These are phyloP conservation scores for Drosophila stalkeri DNA, from an alignment of 2,888 invertebrate species.

Conservation along the genomic window DNA sequence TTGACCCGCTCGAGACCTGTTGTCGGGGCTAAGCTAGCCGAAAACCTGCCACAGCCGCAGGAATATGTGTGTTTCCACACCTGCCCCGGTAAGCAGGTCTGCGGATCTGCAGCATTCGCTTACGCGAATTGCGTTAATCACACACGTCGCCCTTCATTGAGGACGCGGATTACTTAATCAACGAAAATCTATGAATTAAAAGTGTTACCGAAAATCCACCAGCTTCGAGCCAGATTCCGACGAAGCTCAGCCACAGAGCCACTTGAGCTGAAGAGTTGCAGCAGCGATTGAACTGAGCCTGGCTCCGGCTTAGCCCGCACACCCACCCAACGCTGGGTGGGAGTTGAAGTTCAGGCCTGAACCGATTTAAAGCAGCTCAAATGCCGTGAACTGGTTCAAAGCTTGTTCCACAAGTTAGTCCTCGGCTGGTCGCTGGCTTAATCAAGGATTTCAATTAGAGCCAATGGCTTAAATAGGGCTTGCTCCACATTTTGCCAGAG, in stretches of 20 bases:
- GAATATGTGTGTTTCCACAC: slow-evolving; percentile 44
- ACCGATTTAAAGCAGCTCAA: slow-evolving; percentile 47
- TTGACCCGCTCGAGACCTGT: slow-evolving; percentile 17
- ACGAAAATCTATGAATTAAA: slow-evolving; percentile 77
- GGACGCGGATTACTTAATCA: slow-evolving; percentile 73
- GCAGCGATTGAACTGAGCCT: slow-evolving; percentile 3
- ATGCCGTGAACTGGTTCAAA: slow-evolving; percentile 21
- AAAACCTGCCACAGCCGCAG: slow-evolving; percentile 42
- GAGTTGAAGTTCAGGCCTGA: neutral
- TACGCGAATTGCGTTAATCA: slow-evolving; percentile 79
- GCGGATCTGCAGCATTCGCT: slow-evolving; percentile 43
- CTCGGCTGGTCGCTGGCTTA: slow-evolving; percentile 4
- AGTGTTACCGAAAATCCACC: slow-evolving; percentile 62
- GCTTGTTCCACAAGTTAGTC: slow-evolving; percentile 51
- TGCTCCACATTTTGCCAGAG: slow-evolving; percentile 24
- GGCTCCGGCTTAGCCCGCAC: slow-evolving; percentile 58
- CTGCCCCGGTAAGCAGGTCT: slow-evolving; percentile 37
- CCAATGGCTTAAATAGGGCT: slow-evolving; percentile 18
- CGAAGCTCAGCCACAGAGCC: slow-evolving; percentile 34
- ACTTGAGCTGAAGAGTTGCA: slow-evolving; percentile 50
- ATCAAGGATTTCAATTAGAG: slow-evolving; percentile 19
- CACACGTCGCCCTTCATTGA: slow-evolving; percentile 65
- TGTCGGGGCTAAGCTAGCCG: slow-evolving; percentile 44
- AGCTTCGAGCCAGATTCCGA: slow-evolving; percentile 43
- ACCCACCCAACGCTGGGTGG: slow-evolving; percentile 25